Percentiles rank a stretch among this genome's conserved stretches.
These are phyloP conservation scores for Calcarius lapponicus DNA, from an alignment of 2,797 vertebrate genomes.

Conservation along the genomic window DNA sequence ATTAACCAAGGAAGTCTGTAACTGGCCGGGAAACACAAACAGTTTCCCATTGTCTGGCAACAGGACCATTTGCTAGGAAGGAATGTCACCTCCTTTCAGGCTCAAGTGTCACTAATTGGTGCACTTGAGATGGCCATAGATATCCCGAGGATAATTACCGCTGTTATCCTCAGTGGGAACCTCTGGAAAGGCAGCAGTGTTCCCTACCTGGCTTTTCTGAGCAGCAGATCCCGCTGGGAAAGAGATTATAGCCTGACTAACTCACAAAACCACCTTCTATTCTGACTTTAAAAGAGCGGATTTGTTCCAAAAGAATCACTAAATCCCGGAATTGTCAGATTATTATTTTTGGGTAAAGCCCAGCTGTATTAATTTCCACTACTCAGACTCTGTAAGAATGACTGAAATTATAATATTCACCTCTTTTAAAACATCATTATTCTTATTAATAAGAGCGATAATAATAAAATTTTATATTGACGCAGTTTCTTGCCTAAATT, in stretches of 20 bases:
- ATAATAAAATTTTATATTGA: background rate
- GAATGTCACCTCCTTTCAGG: background rate
- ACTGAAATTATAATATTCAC: background rate
- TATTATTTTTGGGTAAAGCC: background rate
- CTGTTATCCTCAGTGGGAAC: background rate
- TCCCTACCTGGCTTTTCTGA: background rate
- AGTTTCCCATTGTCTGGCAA: background rate
- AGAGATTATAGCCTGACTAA: background rate
- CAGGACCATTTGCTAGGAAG: background rate
- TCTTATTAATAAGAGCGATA: background rate
- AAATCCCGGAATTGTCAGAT: background rate
- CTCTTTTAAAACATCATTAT: background rate
- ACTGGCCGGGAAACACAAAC: background rate
- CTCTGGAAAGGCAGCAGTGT: background rate
- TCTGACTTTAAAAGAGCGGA: background rate
- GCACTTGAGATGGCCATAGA: background rate
- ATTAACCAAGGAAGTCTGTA: background rate
- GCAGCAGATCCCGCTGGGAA: background rate
- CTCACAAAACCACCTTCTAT: background rate
- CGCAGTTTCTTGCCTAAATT: background rate
- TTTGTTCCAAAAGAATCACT: background rate
- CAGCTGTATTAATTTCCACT: background rate
- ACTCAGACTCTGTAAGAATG: background rate
- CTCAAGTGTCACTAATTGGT: background rate
- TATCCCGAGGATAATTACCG: background rate